Evolutionary conservation across 1,140 invertebrate species (phyloP), one percentile per base, ranked within the genome.

Genomic region (Bactericera cockerelli): DNA sequence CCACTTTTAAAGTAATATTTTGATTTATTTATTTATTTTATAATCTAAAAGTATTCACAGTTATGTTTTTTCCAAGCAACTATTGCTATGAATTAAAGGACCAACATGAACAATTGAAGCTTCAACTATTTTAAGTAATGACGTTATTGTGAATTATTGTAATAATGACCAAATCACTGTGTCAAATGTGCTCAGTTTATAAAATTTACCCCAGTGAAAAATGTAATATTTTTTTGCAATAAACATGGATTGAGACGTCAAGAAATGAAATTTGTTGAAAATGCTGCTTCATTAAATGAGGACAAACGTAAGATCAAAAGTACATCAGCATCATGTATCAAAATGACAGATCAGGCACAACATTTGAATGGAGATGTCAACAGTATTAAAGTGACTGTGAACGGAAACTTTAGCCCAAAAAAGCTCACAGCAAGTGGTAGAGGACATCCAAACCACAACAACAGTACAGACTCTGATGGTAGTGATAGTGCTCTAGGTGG

Each of bases 261-360:
- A 49, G 42, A 49, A 49, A 49, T 49, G 42, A 49, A 49, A 49
- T 49, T 49, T 49, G n/a, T 49, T 16, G 42, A 49, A 49, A 49
- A 49, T 49, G 28, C 28, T 6, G 42, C n/a, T 49, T 49, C 42
- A 49, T 19, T 49, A n/a, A 49, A 16, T 49, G 42, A 49, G 22
- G 42, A 49, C 42, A 49, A 19, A 49, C n/a, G n/a, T n/a, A 49
- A 49, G 22, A 16, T 6, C 42, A 16, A 49, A 49, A 49, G 42
- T 49, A 22, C n/a, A 6, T 49, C 42, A 49, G 4, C 42, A 49
- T 49, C 42, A 49, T 49, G 42, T 49, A 19, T 49, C 6, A 49
- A 49, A 16, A 49, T 49, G 42, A 49, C 42, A 49, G 42, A 49
- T 49, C 42, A 49, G n/a, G 22, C n/a, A 49, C 42, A 49, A 22